Percentiles rank a stretch among this genome's conserved stretches.
These are phyloP conservation scores for Tachina fera DNA, from an alignment of 2,888 invertebrate species.

Conservation along the genomic window DNA sequence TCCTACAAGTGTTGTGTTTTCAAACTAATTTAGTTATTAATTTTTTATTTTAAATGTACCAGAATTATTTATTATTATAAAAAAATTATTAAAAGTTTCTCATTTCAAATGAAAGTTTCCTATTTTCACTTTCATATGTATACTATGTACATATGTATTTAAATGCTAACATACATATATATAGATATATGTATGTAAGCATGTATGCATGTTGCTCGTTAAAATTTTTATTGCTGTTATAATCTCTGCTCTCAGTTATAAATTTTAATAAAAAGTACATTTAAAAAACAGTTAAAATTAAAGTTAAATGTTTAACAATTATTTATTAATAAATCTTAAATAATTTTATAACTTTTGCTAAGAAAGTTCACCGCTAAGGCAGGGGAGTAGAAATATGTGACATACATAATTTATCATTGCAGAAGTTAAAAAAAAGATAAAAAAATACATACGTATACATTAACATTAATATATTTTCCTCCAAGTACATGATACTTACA, in stretches of 20 bases:
- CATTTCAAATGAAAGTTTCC: no score
- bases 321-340: conserved; percentile 68
- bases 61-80: no score
- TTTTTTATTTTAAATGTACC: no score
- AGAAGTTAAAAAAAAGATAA: conserved; percentile 56
- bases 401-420: conserved; percentile 64
- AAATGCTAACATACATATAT: no score
- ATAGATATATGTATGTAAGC: background rate
- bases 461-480: conserved; percentile 8
- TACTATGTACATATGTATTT: no score
- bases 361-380: background rate
- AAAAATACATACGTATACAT: conserved; percentile 12
- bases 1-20: no score
- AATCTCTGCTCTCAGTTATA: conserved; percentile 28
- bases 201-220: background rate
- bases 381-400: conserved; percentile 34
- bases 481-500: conserved; percentile 22
- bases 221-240: conserved; percentile 30
- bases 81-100: no score
- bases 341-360: conserved; percentile 19
- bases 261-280: conserved; percentile 53
- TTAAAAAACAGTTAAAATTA: conserved; percentile 21
- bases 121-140: no score
- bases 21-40: no score
- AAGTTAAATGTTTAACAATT: conserved; percentile 68